These are phyloP conservation scores for Hypselothyrea guttata DNA, from an alignment of 2,888 invertebrate species.

Conservation along the genomic window DNA sequence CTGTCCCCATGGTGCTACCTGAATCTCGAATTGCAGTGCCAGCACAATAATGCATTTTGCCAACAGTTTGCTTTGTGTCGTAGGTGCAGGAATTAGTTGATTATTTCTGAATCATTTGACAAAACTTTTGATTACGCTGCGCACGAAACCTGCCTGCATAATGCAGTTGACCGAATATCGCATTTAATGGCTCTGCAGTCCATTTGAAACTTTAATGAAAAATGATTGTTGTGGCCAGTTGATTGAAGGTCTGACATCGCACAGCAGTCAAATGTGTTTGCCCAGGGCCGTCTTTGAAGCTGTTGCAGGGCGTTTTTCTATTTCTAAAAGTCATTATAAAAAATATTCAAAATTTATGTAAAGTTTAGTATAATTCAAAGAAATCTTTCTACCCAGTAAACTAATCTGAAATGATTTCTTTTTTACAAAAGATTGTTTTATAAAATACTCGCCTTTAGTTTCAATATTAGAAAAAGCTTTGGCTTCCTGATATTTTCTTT, in stretches of 20 bases:
- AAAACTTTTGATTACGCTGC: conserved; percentile 35
- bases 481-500: no score
- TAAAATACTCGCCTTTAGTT: no score
- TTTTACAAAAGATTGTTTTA: no score
- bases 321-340: no score
- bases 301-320: no score
- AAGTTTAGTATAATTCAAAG: no score
- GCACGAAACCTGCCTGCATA: conserved; percentile 3
- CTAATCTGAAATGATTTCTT: no score
- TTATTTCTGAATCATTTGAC: conserved; percentile 26
- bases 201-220: background rate
- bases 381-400: no score
- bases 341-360: no score
- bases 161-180: conserved; percentile 6
- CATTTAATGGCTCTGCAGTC: conserved; percentile 4
- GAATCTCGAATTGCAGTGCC: background rate
- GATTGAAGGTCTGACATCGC: background rate
- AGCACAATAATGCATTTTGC: conserved; percentile 22
- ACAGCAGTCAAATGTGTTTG: background rate
- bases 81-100: conserved; percentile 34
- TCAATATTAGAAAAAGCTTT: no score
- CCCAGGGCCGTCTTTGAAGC: background rate
- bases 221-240: background rate
- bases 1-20: background rate
- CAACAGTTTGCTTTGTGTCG: conserved; percentile 1